Evolutionary conservation across 2,797 vertebrate genomes (phyloP).

Genomic region (Darevskia mixta): DNA sequence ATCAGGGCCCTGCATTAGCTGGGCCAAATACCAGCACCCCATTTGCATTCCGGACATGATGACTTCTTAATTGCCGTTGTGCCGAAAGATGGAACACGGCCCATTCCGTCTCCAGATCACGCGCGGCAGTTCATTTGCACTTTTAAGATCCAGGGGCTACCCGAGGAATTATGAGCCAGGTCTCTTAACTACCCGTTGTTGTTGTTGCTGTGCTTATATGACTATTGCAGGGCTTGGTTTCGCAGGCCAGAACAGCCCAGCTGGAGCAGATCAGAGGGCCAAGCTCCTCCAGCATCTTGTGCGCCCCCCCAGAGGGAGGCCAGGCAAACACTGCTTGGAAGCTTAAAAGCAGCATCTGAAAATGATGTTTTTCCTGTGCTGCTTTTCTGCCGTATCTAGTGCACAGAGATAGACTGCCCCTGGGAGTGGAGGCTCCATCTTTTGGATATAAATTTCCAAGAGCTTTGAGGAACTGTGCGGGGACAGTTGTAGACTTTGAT

Average conservation of each 20-base stretch:
- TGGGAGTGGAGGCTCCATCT: too few relatives aligned
- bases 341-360: too few relatives aligned
- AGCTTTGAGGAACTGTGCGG: too few relatives aligned
- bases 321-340: too few relatives aligned
- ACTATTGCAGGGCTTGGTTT: constrained; percentile 38
- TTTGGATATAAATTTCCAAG: too few relatives aligned
- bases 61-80: constrained; percentile 39
- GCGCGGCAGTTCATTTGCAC: constrained; percentile 67
- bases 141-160: constrained; percentile 68
- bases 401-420: too few relatives aligned
- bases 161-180: constrained; percentile 58
- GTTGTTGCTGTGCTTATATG: too few relatives aligned
- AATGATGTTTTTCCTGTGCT: too few relatives aligned
- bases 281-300: neutral
- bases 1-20: neutral
- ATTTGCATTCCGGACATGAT: neutral
- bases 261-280: neutral
- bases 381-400: too few relatives aligned
- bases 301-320: too few relatives aligned
- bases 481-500: too few relatives aligned
- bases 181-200: constrained; percentile 55
- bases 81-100: constrained; percentile 49
- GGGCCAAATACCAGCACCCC: constrained; percentile 15
- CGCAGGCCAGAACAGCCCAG: neutral
- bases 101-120: constrained; percentile 75